Evolutionary conservation across 1,140 invertebrate genomes (phyloP), one percentile per base, ranked within the genome.

Genomic region (Aphelenchoides avenae): DNA sequence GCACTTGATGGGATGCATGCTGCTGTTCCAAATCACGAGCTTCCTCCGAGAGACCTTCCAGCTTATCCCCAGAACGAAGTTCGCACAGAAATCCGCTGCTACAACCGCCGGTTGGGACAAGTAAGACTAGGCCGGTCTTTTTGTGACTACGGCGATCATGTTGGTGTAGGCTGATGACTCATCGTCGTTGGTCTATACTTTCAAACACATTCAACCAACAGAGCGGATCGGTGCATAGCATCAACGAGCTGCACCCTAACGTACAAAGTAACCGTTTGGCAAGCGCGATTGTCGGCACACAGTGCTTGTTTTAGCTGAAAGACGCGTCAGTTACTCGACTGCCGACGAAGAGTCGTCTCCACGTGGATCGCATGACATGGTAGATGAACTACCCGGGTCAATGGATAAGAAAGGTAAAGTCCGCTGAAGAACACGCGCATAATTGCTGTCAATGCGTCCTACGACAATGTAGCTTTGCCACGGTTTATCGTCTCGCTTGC

Each of bases 41-140:
- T 99, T 97, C 77, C 79, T 99, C 20, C 80, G 95, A 13, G 95
- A 99, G 80, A 95, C 91, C 0, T 96, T 95, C 78, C 81, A 88
- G 69, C 78, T 80, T 56, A 70, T 85, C 41, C 83, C 83, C 5
- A 39, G 81, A 44, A 72, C 71, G 5, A 66, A 74, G 27, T 60
- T 64, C 26, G 66, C 68, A 59, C 59, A 63, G 27, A 51, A 49
- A 47, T 60, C 56, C 58, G 57, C 61, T 57, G 41, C 48, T 39
- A 34, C 54, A 31, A 56, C 53, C 55, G 76, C 52, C 66, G 67
- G 64, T 70, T 74, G 64, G 75, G 75, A 81, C 49, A 77, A 78
- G 27, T 26, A 61, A n/a, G n/a, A n/a, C n/a, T n/a, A n/a, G n/a
- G n/a, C n/a, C n/a, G n/a, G n/a, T n/a, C n/a, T n/a, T n/a, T n/a